Conservation (phyloP, 2,797 vertebrate species). For the Spea hammondii region DNA sequence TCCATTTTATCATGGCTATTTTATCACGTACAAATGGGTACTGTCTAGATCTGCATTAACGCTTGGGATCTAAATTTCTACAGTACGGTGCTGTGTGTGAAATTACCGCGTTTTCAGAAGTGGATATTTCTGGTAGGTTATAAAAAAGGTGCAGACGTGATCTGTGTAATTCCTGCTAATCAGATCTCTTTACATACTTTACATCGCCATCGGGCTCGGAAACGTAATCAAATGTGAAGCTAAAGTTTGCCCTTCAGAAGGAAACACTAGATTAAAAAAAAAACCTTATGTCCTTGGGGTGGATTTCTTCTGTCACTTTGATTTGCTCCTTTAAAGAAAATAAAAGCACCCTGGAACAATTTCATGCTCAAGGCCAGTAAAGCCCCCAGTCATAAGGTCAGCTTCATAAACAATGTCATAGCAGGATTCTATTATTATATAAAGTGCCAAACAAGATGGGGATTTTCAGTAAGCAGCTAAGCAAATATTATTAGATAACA, state of each 20-base stretch:
- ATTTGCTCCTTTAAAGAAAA: slow-evolving; percentile 23
- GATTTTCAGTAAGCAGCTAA: not conserved
- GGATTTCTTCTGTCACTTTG: slow-evolving; percentile 39
- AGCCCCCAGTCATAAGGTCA: slow-evolving; percentile 19
- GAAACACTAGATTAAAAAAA: slow-evolving; percentile 27
- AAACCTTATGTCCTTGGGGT: slow-evolving; percentile 25
- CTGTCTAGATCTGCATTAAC: too few relatives aligned
- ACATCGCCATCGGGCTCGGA: slow-evolving; percentile 28
- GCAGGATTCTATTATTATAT: not conserved
- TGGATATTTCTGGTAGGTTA: not conserved
- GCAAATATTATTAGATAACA: not conserved
- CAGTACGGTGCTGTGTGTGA: not conserved
- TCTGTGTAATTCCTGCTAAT: slow-evolving; percentile 18
- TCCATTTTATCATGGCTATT: too few relatives aligned
- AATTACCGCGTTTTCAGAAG: not conserved
- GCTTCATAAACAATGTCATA: slow-evolving; percentile 17
- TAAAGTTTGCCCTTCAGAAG: slow-evolving; percentile 24
- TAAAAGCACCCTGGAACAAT: slow-evolving; percentile 26
- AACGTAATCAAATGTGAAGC: slow-evolving; percentile 46
- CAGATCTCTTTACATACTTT: slow-evolving; percentile 29
- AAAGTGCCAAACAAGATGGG: not conserved
- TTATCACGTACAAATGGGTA: too few relatives aligned
- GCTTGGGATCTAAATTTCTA: too few relatives aligned
- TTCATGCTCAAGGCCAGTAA: slow-evolving; percentile 16
- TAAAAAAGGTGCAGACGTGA: not conserved